Evolutionary conservation across 2,113 vertebrate species (phyloP), one percentile per base, ranked within the genome.

Genomic region (Pardalotus punctatus): DNA sequence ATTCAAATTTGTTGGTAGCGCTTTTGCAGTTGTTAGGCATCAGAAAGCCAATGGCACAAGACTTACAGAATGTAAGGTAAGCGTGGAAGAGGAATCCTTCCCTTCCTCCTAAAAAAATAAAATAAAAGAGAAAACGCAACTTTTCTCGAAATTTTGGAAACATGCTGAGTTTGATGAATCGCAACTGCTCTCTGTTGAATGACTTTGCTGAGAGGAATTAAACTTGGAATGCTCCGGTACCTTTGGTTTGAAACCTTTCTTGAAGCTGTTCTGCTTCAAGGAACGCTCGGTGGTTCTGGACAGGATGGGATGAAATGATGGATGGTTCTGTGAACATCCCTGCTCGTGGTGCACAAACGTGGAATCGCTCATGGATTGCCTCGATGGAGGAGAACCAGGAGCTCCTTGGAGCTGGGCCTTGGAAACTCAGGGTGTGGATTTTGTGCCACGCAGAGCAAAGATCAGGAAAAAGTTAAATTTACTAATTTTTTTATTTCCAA

Each of bases 291-390:
- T 82, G 92, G 71, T 64, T 84, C 27, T 54, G 61, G 71, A 79
- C 92, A 93, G 88, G 87, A 24, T 6, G 43, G 72, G 94, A 95
- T 86, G 83, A 51, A 57, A 76, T 95, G 86, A 96, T 94, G 61
- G 94, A 93, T 96, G 70, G 35, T 50, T 90, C 58, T 95, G 66
- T 92, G 93, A 97, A 86, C 38, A 61, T 69, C 53, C 54, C 15
- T 43, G 58, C 60, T 58, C 15, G 2, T 1, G 16, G 48, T 70
- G 43, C 31, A 64, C 60, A 95, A 83, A 94, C 35, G 72, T 19
- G n/a, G 16, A 36, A 45, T 54, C 18, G 1, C 47, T 69, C 71
- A 3, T 43, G 88, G 85, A 8, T 72, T 48, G 60, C 60, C 35
- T 88, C 12, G 12, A 11, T 81, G 76, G 65, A 57, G 72, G 40